A percentile compares a stretch with the other conserved stretches of the same genome.
phyloP scores from a whole-genome alignment of 2,888 invertebrate species.

The Ectemnius continuus region DNA sequence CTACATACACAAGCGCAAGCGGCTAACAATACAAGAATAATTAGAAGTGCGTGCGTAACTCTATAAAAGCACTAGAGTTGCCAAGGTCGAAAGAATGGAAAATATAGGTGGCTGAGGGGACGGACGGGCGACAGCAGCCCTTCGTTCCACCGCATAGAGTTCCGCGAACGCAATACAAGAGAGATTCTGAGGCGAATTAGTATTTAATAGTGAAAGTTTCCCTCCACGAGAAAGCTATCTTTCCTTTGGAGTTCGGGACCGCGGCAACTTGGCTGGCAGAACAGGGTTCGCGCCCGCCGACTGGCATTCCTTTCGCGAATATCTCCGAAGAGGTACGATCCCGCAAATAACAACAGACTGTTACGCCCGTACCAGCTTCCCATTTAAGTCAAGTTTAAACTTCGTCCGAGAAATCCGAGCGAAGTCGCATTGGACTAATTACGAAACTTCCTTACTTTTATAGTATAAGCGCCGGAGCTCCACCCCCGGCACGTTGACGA shows the following conservation, averaged over 20 bases:
- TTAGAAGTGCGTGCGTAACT: constrained; percentile 59
- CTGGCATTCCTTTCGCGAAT: constrained; percentile 35
- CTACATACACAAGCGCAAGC: constrained; percentile 52
- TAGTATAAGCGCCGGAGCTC: constrained; percentile 2
- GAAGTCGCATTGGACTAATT: constrained; percentile 44
- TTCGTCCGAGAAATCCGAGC: constrained; percentile 28
- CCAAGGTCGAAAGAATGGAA: constrained; percentile 30
- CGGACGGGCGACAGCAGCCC: constrained; percentile 20
- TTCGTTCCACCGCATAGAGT: constrained; percentile 35
- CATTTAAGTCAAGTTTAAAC: constrained; percentile 39
- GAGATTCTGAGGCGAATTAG: constrained; percentile 63
- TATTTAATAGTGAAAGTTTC: constrained; percentile 71
- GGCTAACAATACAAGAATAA: constrained; percentile 56
- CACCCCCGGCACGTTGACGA: background rate
- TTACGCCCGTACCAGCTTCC: constrained; percentile 30
- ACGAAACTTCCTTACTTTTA: constrained; percentile 23
- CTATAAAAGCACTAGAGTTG: constrained; percentile 63
- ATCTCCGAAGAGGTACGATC: constrained; percentile 50
- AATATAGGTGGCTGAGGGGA: constrained; percentile 6
- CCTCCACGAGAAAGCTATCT: constrained; percentile 50
- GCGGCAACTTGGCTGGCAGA: constrained; percentile 23
- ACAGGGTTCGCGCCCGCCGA: constrained; percentile 6
- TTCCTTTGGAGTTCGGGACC: constrained; percentile 37
- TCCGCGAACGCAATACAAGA: constrained; percentile 47
- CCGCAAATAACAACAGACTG: constrained; percentile 48